Evolutionary conservation across 92 coral and sea anemone genomes (phyloP).

Genomic region (Pocillopora grandis): DNA sequence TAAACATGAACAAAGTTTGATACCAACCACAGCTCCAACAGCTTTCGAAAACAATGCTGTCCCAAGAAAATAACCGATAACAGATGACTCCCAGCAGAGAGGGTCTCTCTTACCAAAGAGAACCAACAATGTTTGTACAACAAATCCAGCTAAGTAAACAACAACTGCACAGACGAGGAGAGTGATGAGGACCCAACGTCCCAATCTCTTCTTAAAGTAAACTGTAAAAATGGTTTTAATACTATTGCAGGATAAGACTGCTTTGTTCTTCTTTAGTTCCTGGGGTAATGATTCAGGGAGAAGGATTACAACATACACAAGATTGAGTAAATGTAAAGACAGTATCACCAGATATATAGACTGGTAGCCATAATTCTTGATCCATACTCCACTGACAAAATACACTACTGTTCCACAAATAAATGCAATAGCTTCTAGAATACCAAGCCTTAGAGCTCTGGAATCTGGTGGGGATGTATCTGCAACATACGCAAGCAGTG

Average conservation of each 20-base stretch:
- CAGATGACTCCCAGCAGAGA: conserved; percentile 78
- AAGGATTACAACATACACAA: conserved; percentile 66
- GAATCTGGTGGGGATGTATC: conserved; percentile 74
- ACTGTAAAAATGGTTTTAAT: conserved; percentile 67
- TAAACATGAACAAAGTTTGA: conserved; percentile 66
- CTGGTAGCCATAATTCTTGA: conserved; percentile 66
- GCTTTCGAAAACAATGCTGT: conserved; percentile 73
- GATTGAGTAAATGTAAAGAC: conserved; percentile 58
- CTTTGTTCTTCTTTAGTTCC: conserved; percentile 29
- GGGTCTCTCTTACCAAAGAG: conserved; percentile 77
- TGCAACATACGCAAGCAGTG: conserved; percentile 80
- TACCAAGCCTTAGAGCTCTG: conserved; percentile 74
- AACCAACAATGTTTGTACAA: conserved; percentile 68
- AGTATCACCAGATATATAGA: conserved; percentile 83
- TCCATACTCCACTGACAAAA: conserved; percentile 86
- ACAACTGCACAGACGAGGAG: conserved; percentile 60
- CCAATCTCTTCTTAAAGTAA: conserved; percentile 61
- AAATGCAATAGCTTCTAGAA: conserved; percentile 89
- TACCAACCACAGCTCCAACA: conserved; percentile 84
- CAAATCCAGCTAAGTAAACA: conserved; percentile 56
- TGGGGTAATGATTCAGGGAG: conserved; percentile 81
- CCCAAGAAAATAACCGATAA: conserved; percentile 83
- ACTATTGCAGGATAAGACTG: conserved; percentile 47
- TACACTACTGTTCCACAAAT: conserved; percentile 82
- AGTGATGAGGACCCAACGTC: conserved; percentile 72